These are phyloP conservation scores for Dasyornis broadbenti DNA, from an alignment of 2,113 vertebrate genomes.

Conservation along the genomic window DNA sequence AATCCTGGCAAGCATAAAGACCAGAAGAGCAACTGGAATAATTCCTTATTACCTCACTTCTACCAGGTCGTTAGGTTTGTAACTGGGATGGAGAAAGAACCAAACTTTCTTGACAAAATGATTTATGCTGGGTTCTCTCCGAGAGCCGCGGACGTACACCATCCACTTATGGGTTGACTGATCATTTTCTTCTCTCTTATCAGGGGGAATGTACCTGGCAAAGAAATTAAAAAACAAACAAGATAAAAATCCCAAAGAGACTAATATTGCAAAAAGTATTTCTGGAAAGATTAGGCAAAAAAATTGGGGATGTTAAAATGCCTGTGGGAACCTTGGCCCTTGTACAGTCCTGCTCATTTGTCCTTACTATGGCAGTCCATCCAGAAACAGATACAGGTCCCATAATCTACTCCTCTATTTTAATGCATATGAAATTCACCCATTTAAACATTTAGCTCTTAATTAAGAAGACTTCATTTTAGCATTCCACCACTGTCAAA, in stretches of 20 bases:
- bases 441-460: background rate
- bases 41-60: constrained; percentile 87
- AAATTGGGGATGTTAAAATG: background rate
- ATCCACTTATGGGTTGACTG: constrained; percentile 99
- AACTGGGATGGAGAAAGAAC: constrained; percentile 98
- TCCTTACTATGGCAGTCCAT: background rate
- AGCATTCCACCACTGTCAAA: background rate
- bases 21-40: background rate
- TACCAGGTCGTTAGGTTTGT: constrained; percentile 97
- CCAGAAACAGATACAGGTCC: background rate
- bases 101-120: constrained; percentile 99
- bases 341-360: background rate
- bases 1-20: background rate
- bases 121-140: constrained; percentile 93
- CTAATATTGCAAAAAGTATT: background rate
- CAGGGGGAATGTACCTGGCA: constrained; percentile 93
- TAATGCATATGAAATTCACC: background rate
- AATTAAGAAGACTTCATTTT: background rate
- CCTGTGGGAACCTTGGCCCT: background rate
- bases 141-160: constrained; percentile 95
- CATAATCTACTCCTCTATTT: background rate
- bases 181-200: constrained; percentile 97
- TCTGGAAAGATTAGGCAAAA: background rate
- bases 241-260: background rate
- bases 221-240: background rate